Percentiles rank a stretch among this genome's conserved stretches.
phyloP scores from a whole-genome alignment of 2,888 invertebrate genomes.

The Carabus problematicus region DNA sequence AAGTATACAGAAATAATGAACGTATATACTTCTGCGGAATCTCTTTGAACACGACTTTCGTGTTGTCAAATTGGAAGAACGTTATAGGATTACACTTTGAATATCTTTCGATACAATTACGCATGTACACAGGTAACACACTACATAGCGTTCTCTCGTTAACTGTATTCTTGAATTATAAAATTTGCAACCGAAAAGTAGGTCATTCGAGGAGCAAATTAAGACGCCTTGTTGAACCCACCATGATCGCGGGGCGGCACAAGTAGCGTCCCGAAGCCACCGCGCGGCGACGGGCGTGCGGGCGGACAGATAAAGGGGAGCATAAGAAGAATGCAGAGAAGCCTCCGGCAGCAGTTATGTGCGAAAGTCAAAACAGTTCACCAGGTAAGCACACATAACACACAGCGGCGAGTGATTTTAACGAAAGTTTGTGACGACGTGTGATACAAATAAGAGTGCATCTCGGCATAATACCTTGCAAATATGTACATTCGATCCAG shows the following conservation, averaged over 20 bases:
- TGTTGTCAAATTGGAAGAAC: no score
- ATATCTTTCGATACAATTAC: no score
- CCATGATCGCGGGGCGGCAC: not conserved
- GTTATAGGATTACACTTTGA: no score
- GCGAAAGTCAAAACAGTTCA: conserved; percentile 3
- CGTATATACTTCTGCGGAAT: no score
- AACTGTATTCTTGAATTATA: not conserved
- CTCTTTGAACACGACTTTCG: no score
- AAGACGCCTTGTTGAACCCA: conserved; percentile 33
- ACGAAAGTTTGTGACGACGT: no score
- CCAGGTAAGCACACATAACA: conserved; percentile 6
- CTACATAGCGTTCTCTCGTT: no score
- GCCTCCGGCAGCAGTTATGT: conserved; percentile 29
- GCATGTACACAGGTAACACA: no score
- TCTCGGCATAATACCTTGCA: no score
- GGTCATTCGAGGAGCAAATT: conserved; percentile 35
- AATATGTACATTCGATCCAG: no score
- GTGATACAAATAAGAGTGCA: no score
- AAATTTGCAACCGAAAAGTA: conserved; percentile 24
- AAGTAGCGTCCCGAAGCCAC: conserved; percentile 17
- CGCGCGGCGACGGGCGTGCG: conserved; percentile 17
- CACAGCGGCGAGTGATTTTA: not conserved
- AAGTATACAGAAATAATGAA: no score
- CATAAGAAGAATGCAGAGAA: conserved; percentile 35
- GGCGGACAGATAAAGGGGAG: conserved; percentile 14